Evolutionary conservation across 2,113 vertebrate species (phyloP).

Genomic region (Nothocercus julius): DNA sequence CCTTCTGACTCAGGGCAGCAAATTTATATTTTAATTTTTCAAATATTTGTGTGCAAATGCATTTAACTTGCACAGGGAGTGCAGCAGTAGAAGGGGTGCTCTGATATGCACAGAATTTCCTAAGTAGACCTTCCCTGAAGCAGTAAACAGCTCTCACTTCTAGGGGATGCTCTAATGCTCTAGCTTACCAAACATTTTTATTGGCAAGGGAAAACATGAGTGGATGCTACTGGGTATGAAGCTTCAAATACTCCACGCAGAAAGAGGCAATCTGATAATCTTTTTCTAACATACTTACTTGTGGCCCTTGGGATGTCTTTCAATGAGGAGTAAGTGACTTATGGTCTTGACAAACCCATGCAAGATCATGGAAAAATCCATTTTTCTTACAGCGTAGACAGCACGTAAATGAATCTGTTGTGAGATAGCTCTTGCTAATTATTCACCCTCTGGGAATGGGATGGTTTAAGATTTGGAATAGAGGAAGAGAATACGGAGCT

Average conservation of each 20-base stretch:
- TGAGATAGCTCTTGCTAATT: constrained; percentile 27
- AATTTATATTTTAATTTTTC: background rate
- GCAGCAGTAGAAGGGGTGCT: background rate
- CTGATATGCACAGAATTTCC: background rate
- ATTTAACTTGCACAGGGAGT: background rate
- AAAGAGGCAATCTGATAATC: background rate
- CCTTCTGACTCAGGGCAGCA: background rate
- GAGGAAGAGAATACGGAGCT: constrained; percentile 2
- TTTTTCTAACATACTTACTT: background rate
- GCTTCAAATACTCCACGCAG: background rate
- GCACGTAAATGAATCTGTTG: background rate
- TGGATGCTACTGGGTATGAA: background rate
- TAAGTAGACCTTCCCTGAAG: background rate
- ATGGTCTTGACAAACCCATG: background rate
- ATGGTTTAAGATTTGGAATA: background rate
- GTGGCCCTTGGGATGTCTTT: background rate
- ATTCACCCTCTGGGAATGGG: background rate
- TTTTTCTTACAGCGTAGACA: background rate
- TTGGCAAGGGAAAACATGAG: background rate
- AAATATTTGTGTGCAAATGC: background rate
- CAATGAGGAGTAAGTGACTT: background rate
- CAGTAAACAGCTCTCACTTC: fast-evolving
- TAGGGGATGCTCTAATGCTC: background rate
- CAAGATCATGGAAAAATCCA: background rate
- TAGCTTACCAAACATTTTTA: background rate